These are phyloP conservation scores for Bradypus variegatus DNA, from an alignment of 2,797 vertebrate species.

Conservation along the genomic window DNA sequence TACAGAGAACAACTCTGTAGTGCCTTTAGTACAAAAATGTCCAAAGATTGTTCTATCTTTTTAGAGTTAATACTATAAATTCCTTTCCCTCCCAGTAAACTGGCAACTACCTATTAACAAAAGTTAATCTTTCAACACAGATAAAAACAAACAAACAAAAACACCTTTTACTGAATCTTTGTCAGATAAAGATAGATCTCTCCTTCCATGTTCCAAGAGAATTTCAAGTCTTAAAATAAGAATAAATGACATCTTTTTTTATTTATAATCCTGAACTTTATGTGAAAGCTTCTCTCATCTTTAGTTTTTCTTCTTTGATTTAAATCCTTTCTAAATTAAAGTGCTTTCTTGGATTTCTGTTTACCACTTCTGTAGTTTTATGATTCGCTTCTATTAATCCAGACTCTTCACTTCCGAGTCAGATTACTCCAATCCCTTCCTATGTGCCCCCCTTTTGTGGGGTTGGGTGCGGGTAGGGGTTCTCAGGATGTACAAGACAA, in stretches of 20 bases:
- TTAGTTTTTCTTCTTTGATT: not conserved
- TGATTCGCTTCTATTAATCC: not conserved
- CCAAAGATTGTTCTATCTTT: not conserved
- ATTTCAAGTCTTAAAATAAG: slow-evolving; percentile 5
- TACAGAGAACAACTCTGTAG: not conserved
- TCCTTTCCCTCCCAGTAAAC: not conserved
- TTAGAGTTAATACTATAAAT: not conserved
- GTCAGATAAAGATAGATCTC: not conserved
- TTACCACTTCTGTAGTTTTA: slow-evolving; percentile 10
- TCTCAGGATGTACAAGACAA: not conserved
- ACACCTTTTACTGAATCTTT: not conserved
- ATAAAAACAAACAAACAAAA: not conserved
- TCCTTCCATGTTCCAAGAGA: slow-evolving; percentile 3
- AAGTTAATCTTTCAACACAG: not conserved
- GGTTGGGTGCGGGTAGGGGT: not conserved
- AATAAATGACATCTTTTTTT: slow-evolving; percentile 30
- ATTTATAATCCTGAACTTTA: slow-evolving; percentile 18
- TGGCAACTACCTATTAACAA: not conserved
- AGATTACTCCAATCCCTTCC: not conserved
- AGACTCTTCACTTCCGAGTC: not conserved
- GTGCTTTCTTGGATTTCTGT: not conserved
- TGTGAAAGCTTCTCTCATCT: not conserved
- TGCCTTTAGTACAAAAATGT: not conserved
- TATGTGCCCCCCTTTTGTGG: not conserved
- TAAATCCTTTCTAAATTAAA: slow-evolving; percentile 16